Evolutionary conservation across 2,113 vertebrate genomes (phyloP).

Genomic region (Lophura nycthemera): DNA sequence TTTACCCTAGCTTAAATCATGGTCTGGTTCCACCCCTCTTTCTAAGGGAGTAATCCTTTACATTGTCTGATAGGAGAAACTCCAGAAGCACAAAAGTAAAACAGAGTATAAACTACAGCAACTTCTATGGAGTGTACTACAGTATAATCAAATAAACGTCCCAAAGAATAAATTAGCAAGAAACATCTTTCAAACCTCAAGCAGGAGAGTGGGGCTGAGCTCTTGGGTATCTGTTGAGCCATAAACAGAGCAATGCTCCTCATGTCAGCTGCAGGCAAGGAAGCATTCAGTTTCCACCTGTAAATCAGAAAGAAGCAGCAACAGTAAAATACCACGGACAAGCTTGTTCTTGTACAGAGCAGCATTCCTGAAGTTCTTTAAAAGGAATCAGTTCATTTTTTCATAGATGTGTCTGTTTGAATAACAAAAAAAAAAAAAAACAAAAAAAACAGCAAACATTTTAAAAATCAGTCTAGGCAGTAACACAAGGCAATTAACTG

Average conservation of each 20-base stretch:
- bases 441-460: rapidly evolving
- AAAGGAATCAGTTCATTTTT: not conserved
- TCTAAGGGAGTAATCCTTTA: not conserved
- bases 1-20: not conserved
- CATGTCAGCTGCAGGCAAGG: not conserved
- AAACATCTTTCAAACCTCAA: not conserved
- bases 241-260: not conserved
- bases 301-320: not conserved
- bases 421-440: not conserved
- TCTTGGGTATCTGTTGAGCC: not conserved
- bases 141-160: not conserved
- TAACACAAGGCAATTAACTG: not conserved
- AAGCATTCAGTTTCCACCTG: not conserved
- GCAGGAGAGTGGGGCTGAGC: not conserved
- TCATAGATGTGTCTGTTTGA: not conserved
- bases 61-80: not conserved
- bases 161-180: not conserved
- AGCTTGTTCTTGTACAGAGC: not conserved
- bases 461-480: not conserved
- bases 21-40: not conserved
- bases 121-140: not conserved
- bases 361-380: not conserved
- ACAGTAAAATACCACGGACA: not conserved
- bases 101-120: not conserved
- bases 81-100: not conserved